Evolutionary conservation across 2,113 vertebrate genomes (phyloP), one percentile per base, ranked within the genome.

Genomic region (cattle (Bos taurus)): DNA sequence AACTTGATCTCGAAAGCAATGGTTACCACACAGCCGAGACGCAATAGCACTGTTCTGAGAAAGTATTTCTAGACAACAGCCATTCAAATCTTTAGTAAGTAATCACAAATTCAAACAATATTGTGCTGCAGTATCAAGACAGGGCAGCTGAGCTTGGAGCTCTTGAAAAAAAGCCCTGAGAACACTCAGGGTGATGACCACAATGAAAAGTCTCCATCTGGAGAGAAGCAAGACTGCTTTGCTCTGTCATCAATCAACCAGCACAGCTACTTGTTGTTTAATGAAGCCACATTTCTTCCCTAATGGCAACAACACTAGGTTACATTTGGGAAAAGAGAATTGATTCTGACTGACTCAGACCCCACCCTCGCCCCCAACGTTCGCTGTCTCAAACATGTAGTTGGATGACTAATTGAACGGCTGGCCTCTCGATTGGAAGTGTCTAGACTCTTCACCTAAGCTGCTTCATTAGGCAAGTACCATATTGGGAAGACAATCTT

Each of bases 241-340:
- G 56, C 56, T 88, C 36, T 82, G 60, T 93, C 91, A 62, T 84
- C n/a, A 97, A 43, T 82, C 82, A 96, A 52, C 8, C 30, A 82
- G 82, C n/a, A 91, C 8, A 77, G 28, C 25, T 62, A 59, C 86
- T 86, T 93, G 23, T 64, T 95, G 64, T 91, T 84, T 91, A 88
- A 74, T 81, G 71, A 93, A 92, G 28, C 17, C 26, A 80, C 78
- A 43, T 84, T 94, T 96, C 48, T 94, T 82, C 54, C 28, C 40
- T 82, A 25, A 88, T 94, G 64, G 33, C 23, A 97, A 96, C 33
- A 71, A 81, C 21, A 74, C 33, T 87, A 95, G 43, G 56, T 91
- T 91, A 46, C 14, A 93, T 67, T 74, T 93, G 48, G 89, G 46
- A 94, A 97, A 95, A 28, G 36, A 89, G 82, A 83, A 80, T 33